Evolutionary conservation across 2,888 invertebrate species (phyloP).

Genomic region (Athalia circularis): DNA sequence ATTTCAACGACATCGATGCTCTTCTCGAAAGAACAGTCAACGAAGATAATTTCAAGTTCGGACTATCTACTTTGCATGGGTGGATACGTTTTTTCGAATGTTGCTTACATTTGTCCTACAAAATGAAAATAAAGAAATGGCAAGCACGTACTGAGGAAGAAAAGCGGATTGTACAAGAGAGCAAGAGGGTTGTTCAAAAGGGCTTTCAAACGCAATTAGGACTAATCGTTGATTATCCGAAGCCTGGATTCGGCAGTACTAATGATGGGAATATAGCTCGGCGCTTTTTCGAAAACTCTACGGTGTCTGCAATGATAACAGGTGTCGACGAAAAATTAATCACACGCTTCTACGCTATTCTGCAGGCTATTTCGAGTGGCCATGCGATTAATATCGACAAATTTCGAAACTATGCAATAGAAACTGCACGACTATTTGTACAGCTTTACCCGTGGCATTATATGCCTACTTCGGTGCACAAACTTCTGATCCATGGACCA

Average conservation of each 20-base stretch:
- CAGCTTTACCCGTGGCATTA: constrained; percentile 55
- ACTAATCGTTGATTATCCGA: constrained; percentile 50
- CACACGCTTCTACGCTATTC: no score
- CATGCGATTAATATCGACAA: no score
- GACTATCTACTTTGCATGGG: constrained; percentile 57
- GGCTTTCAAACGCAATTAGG: constrained; percentile 47
- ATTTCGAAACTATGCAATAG: constrained; percentile 48
- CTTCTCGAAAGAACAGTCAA: neutral
- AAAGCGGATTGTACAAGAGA: constrained; percentile 52
- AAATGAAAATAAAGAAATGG: constrained; percentile 59
- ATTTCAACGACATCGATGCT: constrained; percentile 25
- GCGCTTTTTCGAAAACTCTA: constrained; percentile 49
- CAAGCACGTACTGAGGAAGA: constrained; percentile 56
- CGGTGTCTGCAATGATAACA: constrained; percentile 44
- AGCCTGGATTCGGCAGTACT: constrained; percentile 50
- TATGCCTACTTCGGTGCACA: constrained; percentile 58
- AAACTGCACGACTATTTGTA: constrained; percentile 53
- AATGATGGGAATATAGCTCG: constrained; percentile 52
- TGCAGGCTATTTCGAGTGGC: no score
- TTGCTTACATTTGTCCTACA: constrained; percentile 60
- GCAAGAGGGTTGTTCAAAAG: constrained; percentile 50
- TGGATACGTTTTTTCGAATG: constrained; percentile 63
- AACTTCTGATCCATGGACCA: constrained; percentile 55
- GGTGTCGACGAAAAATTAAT: constrained; percentile 46
- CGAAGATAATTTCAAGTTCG: constrained; percentile 48